phyloP scores from a whole-genome alignment of 2,113 vertebrate genomes.

The Vidua chalybeata region DNA sequence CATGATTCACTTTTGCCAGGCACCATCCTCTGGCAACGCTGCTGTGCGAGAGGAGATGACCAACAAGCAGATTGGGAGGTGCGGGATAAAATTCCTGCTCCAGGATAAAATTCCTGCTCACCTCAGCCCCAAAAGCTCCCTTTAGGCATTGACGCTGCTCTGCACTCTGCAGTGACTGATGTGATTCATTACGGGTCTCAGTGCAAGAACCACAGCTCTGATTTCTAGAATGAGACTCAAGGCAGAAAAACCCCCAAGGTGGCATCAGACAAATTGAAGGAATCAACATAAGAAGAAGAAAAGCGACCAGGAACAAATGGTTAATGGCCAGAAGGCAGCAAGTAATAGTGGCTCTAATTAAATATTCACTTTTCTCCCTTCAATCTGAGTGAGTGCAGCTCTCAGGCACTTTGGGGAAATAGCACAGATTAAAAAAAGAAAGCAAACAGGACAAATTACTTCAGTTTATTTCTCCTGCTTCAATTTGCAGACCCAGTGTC shows the following conservation, averaged over 20 bases:
- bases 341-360: slow-evolving; percentile 10
- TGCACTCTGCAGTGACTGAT: not conserved
- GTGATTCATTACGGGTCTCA: not conserved
- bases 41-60: not conserved
- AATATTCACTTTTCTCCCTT: slow-evolving; percentile 54
- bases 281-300: not conserved
- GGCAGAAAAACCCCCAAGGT: not conserved
- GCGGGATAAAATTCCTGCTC: not conserved
- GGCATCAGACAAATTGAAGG: not conserved
- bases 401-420: not conserved
- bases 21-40: not conserved
- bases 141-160: not conserved
- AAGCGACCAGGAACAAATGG: not conserved
- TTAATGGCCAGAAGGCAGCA: not conserved
- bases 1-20: rapidly evolving
- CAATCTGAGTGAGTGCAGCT: not conserved
- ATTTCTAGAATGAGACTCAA: not conserved
- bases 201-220: not conserved
- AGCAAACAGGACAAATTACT: not conserved
- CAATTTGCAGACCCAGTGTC: not conserved
- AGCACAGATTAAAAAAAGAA: not conserved
- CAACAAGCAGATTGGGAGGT: not conserved
- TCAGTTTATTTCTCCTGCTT: not conserved
- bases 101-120: not conserved
- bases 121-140: not conserved